These are phyloP conservation scores for Enteromius mattozi DNA, from an alignment of 2,797 vertebrate species.

Conservation along the genomic window DNA sequence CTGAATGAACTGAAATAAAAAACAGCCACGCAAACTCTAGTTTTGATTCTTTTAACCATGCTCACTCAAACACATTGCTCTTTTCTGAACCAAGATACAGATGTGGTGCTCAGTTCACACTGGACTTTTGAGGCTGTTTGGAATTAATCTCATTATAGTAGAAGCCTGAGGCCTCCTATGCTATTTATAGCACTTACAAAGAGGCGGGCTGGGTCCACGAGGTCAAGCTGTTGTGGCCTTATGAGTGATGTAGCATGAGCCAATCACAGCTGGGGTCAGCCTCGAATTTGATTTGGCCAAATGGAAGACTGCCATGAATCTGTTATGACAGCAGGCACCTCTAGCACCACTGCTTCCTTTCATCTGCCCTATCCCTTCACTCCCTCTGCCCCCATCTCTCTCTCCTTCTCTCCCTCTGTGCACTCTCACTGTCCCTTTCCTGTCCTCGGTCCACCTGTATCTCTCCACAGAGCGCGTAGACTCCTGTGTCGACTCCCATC, in stretches of 20 bases:
- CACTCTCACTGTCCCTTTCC: constrained; percentile 2
- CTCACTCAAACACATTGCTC: background rate
- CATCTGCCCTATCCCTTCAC: constrained; percentile 40
- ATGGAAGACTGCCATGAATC: constrained; percentile 63
- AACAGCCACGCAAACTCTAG: background rate
- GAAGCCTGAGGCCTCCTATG: constrained; percentile 69
- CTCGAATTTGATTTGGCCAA: constrained; percentile 71
- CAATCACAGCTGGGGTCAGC: constrained; percentile 63
- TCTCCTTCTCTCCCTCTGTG: constrained; percentile 52
- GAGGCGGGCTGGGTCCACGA: constrained; percentile 60
- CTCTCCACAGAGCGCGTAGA: constrained; percentile 32
- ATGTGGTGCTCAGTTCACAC: constrained; percentile 75
- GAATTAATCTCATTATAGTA: constrained; percentile 80
- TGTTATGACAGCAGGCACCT: constrained; percentile 62
- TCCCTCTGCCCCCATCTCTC: constrained; percentile 47
- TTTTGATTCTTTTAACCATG: background rate
- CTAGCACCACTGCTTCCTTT: constrained; percentile 31
- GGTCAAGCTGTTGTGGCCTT: constrained; percentile 51
- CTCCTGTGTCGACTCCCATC: constrained; percentile 42
- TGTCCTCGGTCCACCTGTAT: constrained; percentile 47
- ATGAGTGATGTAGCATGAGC: constrained; percentile 63
- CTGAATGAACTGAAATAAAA: background rate
- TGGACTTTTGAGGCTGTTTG: constrained; percentile 73
- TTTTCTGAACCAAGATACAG: constrained; percentile 55
- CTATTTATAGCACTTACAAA: constrained; percentile 78